Evolutionary conservation across 2,888 invertebrate genomes (phyloP).

Genomic region (Hydroisotoma schaefferi): DNA sequence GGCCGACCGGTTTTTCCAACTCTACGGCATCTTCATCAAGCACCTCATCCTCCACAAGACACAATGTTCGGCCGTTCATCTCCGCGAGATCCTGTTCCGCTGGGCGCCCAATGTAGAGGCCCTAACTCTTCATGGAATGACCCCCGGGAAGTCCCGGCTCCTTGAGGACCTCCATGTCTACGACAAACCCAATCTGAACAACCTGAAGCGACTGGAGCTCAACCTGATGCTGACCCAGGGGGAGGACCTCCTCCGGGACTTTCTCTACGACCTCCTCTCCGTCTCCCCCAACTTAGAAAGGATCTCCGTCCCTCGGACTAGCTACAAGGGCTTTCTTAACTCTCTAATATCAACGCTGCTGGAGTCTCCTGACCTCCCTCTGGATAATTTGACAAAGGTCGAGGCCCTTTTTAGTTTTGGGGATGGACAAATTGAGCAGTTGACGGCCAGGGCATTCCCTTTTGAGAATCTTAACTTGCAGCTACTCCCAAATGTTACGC

Average conservation of each 20-base stretch:
- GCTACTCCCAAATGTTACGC: conserved; percentile 38
- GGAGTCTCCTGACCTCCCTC: conserved; percentile 29
- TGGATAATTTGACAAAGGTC: conserved; percentile 29
- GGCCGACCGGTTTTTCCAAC: conserved; percentile 29
- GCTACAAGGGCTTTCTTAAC: conserved; percentile 35
- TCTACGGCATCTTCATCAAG: conserved; percentile 35
- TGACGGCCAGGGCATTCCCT: conserved; percentile 27
- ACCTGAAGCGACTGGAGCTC: conserved; percentile 29
- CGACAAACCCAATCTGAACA: conserved; percentile 26
- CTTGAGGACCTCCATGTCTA: conserved; percentile 32
- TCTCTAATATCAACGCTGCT: conserved; percentile 31
- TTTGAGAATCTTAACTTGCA: conserved; percentile 35
- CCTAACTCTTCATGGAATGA: conserved; percentile 34
- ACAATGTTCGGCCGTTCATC: conserved; percentile 34
- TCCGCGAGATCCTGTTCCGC: conserved; percentile 36
- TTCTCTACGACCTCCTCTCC: conserved; percentile 31
- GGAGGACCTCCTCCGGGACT: conserved; percentile 34
- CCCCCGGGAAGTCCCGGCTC: conserved; percentile 35
- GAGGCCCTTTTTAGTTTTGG: conserved; percentile 38
- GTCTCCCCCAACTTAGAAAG: conserved; percentile 36
- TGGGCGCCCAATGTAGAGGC: conserved; percentile 35
- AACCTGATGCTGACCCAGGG: conserved; percentile 38
- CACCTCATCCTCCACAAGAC: conserved; percentile 37
- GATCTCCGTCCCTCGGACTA: conserved; percentile 28
- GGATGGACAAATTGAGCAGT: conserved; percentile 24